These are phyloP conservation scores for Melinaea marsaeus DNA, from an alignment of 2,888 invertebrate genomes.

Conservation along the genomic window DNA sequence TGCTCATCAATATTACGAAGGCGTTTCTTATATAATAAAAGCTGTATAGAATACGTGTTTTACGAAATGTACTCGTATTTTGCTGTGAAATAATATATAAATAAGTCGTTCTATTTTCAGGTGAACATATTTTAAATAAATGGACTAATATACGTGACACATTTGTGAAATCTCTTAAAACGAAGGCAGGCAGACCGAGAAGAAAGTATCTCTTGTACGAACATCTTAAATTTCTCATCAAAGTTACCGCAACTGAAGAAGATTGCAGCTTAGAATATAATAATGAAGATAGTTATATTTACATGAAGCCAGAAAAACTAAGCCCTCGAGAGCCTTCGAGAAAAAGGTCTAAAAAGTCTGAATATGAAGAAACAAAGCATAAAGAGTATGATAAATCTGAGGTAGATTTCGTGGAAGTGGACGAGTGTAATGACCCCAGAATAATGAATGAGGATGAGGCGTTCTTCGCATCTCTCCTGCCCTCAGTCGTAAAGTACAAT, in stretches of 20 bases:
- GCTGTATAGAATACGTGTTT: background rate
- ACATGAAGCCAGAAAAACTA: conserved; percentile 29
- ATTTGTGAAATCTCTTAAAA: conserved; percentile 58
- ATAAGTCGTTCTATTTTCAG: conserved; percentile 41
- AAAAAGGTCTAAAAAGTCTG: conserved; percentile 39
- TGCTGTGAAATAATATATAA: background rate
- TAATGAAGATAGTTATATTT: conserved; percentile 23
- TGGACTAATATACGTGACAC: conserved; percentile 70
- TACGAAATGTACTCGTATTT: background rate
- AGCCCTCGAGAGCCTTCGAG: conserved; percentile 30
- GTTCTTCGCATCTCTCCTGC: conserved; percentile 67
- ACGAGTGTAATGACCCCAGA: conserved; percentile 51
- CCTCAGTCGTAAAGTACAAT: conserved; percentile 61
- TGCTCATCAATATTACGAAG: background rate
- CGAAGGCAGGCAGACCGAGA: conserved; percentile 51
- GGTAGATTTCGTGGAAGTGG: conserved; percentile 51
- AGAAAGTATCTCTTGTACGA: conserved; percentile 56
- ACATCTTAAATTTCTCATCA: conserved; percentile 55
- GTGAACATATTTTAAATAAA: conserved; percentile 56
- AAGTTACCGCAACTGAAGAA: conserved; percentile 41
- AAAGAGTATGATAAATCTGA: conserved; percentile 32
- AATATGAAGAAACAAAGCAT: conserved; percentile 26
- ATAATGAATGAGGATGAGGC: conserved; percentile 73
- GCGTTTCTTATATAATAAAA: background rate
- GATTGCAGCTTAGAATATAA: conserved; percentile 34